Evolutionary conservation across 2,888 invertebrate species (phyloP), one percentile per base, ranked within the genome.

Genomic region (Brachypalpus laphriformis): DNA sequence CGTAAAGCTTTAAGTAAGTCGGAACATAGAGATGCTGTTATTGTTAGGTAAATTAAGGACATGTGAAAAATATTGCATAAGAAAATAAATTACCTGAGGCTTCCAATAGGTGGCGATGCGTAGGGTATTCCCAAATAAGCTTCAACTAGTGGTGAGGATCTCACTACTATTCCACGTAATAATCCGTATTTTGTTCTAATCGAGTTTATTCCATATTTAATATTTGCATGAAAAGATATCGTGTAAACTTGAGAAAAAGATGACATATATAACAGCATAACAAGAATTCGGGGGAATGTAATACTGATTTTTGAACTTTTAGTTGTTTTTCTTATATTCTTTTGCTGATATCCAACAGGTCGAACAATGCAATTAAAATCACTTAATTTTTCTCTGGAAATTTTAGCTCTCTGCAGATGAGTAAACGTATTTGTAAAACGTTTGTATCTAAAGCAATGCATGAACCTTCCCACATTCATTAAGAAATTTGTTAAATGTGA

Each of bases 111-210:
- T 86, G 98, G 96, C 87, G 98, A 97, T 82, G 98, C 98, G 93
- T 98, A 98, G 47, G 98, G 98, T 88, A 98, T 96, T 85, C 98
- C 98, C 83, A 98, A 94, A 92, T 97, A 98, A 16, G 97, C 97
- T 92, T 98, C 98, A 88, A 98, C 97, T 76, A 90, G 86, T 86
- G 96, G 96, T 91, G 96, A 94, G 87, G 95, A 94, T 90, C 96
- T 95, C 65, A 97, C 95, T 88, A 97, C 95, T 91, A 97, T 95
- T 72, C 98, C 98, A 56, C 97, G 94, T 89, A 98, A 93, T 82
- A 96, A 95, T 37, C 98, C 98, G 93, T 98, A 98, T 91, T 97
- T 96, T 88, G 98, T 98, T 90, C 95, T 94, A 87, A 98, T 96
- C 87, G 97, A 95, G 88, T 96, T 94, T 87, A 96, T 95, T 92